Base-by-base conservation (phyloP, 2,113 vertebrate genomes). In the Leuciscus idus region DNA sequence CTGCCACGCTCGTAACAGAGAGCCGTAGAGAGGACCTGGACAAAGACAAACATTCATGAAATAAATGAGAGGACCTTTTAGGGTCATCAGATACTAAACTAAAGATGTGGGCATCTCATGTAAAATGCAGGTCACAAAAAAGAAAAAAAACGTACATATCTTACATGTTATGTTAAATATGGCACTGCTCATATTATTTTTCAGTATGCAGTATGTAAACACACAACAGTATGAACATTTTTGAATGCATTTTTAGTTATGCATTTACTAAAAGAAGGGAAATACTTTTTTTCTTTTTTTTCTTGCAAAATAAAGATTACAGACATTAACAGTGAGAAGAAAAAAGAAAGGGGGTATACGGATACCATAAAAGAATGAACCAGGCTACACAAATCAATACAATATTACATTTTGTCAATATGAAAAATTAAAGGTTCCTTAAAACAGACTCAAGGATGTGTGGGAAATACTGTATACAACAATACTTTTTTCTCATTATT, bases 1-100 rank as follows among this genome's bases (percentile, higher is more conserved):
- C 90, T 96, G 95, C 96, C 96, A 96, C 0, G 95, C 96, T 85
- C 90, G 93, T 87, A 95, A 84, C 0, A 96, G 92, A 46, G 95
- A 95, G 7, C 96, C 96, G 0, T 96, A 97, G 0, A 94, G 92
- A 13, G 96, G 95, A 89, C 95, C 96, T 96, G 90, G 26, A 19
- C 6, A 33, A 30, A n/a, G 28, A 75, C 43, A 76, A 77, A 57
- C 23, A 66, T 30, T 46, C 33, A 28, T 33, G 3, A 12, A 50
- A 75, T 21, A 72, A 39, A 72, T 39, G 68, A 23, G 19, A 43
- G 36, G 36, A 12, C 19, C 9, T 39, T 48, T 75, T 75, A 55
- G 9, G 28, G 15, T 19, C 26, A 77, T 50, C n/a, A 73, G 33
- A 70, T 1, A 36, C 66, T 70, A 70, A 50, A 30, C n/a, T 76